Conservation (phyloP, 2,797 vertebrate genomes). For the Cryptoblepharus egeriae region DNA sequence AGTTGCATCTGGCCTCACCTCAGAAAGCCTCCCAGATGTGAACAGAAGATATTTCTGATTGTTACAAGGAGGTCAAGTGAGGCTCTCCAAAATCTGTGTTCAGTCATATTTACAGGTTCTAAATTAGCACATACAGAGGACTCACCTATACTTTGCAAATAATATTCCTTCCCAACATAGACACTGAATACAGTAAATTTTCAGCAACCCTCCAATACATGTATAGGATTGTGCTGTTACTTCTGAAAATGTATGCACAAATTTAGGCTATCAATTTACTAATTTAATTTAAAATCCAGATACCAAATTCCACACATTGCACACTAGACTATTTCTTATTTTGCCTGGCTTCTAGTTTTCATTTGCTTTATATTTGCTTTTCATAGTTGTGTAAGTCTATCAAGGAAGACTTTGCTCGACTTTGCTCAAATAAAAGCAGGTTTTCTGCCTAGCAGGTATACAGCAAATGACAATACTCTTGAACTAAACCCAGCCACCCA, state of each 20-base stretch:
- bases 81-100: too few relatives aligned
- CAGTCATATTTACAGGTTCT: too few relatives aligned
- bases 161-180: not conserved
- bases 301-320: not conserved
- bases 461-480: slow-evolving; percentile 14
- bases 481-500: not conserved
- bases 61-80: too few relatives aligned
- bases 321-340: not conserved
- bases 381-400: not conserved
- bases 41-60: too few relatives aligned
- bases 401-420: not conserved
- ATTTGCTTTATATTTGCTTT: slow-evolving; percentile 9
- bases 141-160: not conserved
- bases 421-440: not conserved
- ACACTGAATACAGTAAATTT: not conserved
- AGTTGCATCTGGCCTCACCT: too few relatives aligned
- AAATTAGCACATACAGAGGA: too few relatives aligned
- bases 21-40: too few relatives aligned
- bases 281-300: not conserved
- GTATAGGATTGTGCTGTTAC: not conserved
- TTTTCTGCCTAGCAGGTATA: not conserved
- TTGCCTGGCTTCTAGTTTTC: not conserved
- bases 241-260: not conserved
- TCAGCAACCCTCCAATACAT: not conserved
- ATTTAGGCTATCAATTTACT: not conserved